These are phyloP conservation scores for Lathronympha strigana DNA, from an alignment of 2,888 invertebrate genomes.

Conservation along the genomic window DNA sequence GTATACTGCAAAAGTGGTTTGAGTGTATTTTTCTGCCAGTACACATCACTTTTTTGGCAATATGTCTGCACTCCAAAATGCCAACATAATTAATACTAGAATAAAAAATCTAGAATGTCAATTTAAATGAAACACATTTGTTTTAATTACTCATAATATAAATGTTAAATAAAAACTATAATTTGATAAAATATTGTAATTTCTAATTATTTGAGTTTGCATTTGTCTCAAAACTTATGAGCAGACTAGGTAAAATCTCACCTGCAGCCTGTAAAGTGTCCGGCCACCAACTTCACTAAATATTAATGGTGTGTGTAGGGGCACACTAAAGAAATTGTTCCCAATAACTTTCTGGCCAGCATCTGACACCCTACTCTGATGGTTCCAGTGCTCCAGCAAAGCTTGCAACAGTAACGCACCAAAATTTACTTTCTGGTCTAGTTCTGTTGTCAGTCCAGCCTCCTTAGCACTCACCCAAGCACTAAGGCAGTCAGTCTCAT, in stretches of 20 bases:
- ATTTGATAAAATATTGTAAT: too few relatives aligned
- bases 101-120: too few relatives aligned
- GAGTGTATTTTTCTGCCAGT: too few relatives aligned
- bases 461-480: slow-evolving; percentile 99
- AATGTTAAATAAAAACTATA: too few relatives aligned
- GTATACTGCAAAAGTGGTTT: too few relatives aligned
- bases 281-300: slow-evolving; percentile 98
- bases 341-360: slow-evolving; percentile 89
- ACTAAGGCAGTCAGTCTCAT: slow-evolving; percentile 98
- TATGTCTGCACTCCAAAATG: too few relatives aligned
- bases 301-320: slow-evolving; percentile 97
- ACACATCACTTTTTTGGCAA: too few relatives aligned
- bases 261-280: slow-evolving; percentile 92
- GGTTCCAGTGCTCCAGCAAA: slow-evolving; percentile 96
- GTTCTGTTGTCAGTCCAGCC: slow-evolving; percentile 92
- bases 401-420: slow-evolving; percentile 97
- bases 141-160: too few relatives aligned
- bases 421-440: slow-evolving; percentile 97
- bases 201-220: too few relatives aligned
- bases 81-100: too few relatives aligned
- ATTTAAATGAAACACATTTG: too few relatives aligned
- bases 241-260: slow-evolving; percentile 44
- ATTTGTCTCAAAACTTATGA: too few relatives aligned
- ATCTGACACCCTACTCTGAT: slow-evolving; percentile 86
- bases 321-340: slow-evolving; percentile 94